Evolutionary conservation across 2,888 invertebrate species (phyloP).

Genomic region (Periphyllus acericola): DNA sequence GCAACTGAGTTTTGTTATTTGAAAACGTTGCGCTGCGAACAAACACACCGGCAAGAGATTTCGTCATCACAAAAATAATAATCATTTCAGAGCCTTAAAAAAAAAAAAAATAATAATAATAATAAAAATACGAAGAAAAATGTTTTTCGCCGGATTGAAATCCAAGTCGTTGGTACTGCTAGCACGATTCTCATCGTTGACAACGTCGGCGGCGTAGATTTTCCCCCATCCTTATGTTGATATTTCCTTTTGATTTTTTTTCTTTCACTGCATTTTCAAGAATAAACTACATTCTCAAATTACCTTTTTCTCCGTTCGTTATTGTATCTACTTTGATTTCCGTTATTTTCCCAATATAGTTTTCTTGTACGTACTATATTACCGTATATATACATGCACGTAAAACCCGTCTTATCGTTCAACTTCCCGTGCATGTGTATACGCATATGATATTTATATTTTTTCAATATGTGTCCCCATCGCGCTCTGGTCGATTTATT

Average conservation of each 20-base stretch:
- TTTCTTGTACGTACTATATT: background rate
- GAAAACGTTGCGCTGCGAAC: background rate
- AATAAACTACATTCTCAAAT: conserved; percentile 39
- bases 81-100: conserved; percentile 26
- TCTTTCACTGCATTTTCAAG: background rate
- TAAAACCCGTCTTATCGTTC: conserved; percentile 22
- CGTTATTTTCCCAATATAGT: conserved; percentile 11
- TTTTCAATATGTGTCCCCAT: background rate
- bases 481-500: conserved; percentile 30
- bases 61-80: conserved; percentile 40
- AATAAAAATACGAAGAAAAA: conserved; percentile 20
- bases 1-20: background rate
- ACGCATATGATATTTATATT: background rate
- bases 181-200: conserved; percentile 1
- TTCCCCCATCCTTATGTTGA: background rate
- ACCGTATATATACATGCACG: background rate
- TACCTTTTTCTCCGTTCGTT: background rate
- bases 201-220: background rate
- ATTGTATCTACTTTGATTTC: conserved; percentile 32
- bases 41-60: conserved; percentile 28
- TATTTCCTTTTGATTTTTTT: conserved; percentile 6
- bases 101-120: conserved; percentile 19
- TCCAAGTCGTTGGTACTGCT: conserved; percentile 40
- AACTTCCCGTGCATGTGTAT: background rate
- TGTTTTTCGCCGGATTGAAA: conserved; percentile 50